These are phyloP conservation scores for Anniella stebbinsi DNA, from an alignment of 2,797 vertebrate genomes.

Conservation along the genomic window DNA sequence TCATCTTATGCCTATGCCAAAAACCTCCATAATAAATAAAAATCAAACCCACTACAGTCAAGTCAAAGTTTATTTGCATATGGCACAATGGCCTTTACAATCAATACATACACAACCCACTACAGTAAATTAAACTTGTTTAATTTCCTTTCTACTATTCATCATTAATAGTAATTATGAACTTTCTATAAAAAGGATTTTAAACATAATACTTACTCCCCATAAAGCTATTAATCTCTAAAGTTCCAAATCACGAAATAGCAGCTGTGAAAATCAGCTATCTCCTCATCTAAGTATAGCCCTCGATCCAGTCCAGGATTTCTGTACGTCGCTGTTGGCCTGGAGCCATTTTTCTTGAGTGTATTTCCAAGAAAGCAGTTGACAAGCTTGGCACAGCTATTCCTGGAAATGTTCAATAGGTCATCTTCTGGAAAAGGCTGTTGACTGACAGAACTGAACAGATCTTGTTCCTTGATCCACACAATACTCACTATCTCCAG, in stretches of 20 bases:
- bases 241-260: accelerated
- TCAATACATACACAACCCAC: too few species aligned
- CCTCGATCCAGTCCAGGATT: constrained; percentile 81
- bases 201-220: accelerated
- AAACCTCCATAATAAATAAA: neutral
- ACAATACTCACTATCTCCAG: constrained; percentile 20
- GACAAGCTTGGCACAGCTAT: constrained; percentile 84
- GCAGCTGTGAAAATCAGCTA: constrained; percentile 25
- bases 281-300: constrained; percentile 43
- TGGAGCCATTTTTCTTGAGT: constrained; percentile 81
- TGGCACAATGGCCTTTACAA: too few species aligned
- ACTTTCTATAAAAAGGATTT: constrained; percentile 18
- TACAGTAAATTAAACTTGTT: neutral
- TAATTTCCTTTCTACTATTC: neutral
- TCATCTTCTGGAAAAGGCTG: constrained; percentile 83
- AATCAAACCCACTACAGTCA: neutral
- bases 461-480: constrained; percentile 63
- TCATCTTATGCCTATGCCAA: neutral
- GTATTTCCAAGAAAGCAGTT: constrained; percentile 89
- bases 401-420: constrained; percentile 90
- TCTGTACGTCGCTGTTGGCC: constrained; percentile 79
- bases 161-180: neutral
- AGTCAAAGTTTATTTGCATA: too few species aligned
- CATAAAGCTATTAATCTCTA: neutral
- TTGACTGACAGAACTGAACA: constrained; percentile 78